Conservation (phyloP, 1,140 invertebrate species). For the Homalodisca vitripennis region DNA sequence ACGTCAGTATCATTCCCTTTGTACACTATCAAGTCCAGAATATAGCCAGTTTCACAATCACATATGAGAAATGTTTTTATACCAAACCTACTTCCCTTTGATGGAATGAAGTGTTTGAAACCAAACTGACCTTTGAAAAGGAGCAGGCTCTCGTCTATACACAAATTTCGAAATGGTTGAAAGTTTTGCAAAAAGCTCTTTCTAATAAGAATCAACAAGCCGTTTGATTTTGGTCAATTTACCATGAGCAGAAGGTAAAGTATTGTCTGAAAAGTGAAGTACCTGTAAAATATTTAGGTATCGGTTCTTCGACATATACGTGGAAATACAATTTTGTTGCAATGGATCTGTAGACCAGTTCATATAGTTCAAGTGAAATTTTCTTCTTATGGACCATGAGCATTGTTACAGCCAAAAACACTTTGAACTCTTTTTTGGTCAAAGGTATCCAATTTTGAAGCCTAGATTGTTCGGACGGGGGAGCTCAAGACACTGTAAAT, state of each 20-base stretch:
- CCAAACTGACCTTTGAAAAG: background rate
- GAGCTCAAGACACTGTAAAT: background rate
- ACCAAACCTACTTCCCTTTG: slow-evolving; percentile 1
- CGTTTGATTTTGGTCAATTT: slow-evolving; percentile 17
- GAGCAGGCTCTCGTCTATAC: no score
- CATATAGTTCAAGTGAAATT: background rate
- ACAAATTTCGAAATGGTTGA: slow-evolving; percentile 34
- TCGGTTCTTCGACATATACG: background rate
- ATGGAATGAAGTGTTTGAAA: slow-evolving; percentile 21
- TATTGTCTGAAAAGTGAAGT: background rate
- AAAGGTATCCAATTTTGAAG: background rate
- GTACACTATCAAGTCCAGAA: slow-evolving; percentile 46
- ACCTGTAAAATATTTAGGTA: background rate
- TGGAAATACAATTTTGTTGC: background rate
- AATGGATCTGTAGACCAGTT: background rate
- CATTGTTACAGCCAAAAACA: background rate
- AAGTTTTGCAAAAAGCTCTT: slow-evolving; percentile 30
- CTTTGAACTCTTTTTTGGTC: background rate
- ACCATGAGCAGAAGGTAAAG: no score
- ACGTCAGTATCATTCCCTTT: slow-evolving; percentile 37
- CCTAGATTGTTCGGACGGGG: background rate
- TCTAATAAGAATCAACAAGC: slow-evolving; percentile 8
- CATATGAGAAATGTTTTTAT: slow-evolving; percentile 34
- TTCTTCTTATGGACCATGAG: background rate
- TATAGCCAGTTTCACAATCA: slow-evolving; percentile 44